phyloP scores from a whole-genome alignment of 1,140 invertebrate genomes.

The Listronotus oregonensis region DNA sequence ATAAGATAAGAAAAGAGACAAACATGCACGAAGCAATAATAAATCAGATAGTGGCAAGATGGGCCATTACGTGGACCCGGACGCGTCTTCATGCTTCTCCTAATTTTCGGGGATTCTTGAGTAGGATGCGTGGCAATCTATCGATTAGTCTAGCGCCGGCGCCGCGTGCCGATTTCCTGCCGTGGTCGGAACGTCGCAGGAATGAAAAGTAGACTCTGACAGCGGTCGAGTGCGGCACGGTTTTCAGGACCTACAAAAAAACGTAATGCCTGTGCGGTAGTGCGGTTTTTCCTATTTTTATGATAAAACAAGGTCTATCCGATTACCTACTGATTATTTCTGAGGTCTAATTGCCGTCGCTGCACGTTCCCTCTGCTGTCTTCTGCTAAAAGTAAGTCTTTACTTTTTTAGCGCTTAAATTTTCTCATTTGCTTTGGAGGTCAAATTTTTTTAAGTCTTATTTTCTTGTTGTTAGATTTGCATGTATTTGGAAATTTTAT shows the following conservation, averaged over 20 bases:
- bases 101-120: slow-evolving; percentile 40
- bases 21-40: slow-evolving; percentile 17
- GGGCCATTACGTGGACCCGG: slow-evolving; percentile 22
- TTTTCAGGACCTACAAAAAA: slow-evolving; percentile 12
- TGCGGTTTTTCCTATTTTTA: slow-evolving; percentile 11
- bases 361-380: not conserved
- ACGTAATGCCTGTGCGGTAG: slow-evolving; percentile 24
- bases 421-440: too few species aligned
- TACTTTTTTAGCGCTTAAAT: too few species aligned
- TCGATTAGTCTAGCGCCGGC: slow-evolving; percentile 39
- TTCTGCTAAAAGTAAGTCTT: too few species aligned
- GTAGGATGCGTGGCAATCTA: slow-evolving; percentile 42
- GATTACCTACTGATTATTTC: not conserved
- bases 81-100: slow-evolving; percentile 26
- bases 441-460: too few species aligned
- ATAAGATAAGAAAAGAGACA: slow-evolving; percentile 14
- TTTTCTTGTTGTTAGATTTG: too few species aligned
- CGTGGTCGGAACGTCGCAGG: slow-evolving; percentile 18
- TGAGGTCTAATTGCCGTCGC: not conserved
- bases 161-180: slow-evolving; percentile 15
- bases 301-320: not conserved
- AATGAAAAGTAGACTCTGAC: slow-evolving; percentile 20
- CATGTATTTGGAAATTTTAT: too few species aligned
- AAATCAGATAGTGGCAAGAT: slow-evolving; percentile 27
- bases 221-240: slow-evolving; percentile 24